Base-by-base conservation (phyloP, 2,797 vertebrate genomes). In the Melopsittacus undulatus region DNA sequence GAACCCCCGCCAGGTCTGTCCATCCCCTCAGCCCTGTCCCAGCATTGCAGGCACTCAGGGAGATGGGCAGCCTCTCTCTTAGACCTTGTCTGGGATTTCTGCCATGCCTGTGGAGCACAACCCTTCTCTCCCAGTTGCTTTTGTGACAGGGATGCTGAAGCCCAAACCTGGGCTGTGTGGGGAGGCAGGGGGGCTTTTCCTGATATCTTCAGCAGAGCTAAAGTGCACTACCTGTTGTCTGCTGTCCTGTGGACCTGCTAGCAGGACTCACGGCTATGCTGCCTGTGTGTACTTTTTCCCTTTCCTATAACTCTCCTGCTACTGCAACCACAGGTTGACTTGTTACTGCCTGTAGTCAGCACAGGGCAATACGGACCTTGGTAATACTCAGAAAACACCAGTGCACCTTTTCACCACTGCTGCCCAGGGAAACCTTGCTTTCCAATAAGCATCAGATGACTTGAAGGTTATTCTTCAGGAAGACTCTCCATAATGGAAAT, bases 41-140 rank as follows among this genome's bases (percentile, higher is more conserved):
- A 0, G 54, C 75, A 26, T 3, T 46, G 49, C 54, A 64, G 77
- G 56, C 15, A 0, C 57, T 75, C 62, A 27, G 46, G 64, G 68
- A 95, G 49, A 45, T 3, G 49, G 67, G 26, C 34, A 72, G 67
- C 46, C 77, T 70, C 82, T 75, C 73, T 69, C 66, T 75, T 45
- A 68, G 61, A 68, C 45, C 83, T 59, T 19, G 14, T 24, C 83
- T 88, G 78, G 85, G 66, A 90, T 67, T 95, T 89, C 80, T 93
- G 85, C 83, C 85, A 62, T 91, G 80, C 62, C 54, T 51, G 27
- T 32, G 36, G 59, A 88, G 52, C 26, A 38, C 66, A 83, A 66
- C 57, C 8, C 51, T 83, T 48, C 66, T 80, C 40, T 70, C 56
- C 76, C 62, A 14, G 76, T 83, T 92, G 92, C 49, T 92, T 91